Evolutionary conservation across 2,888 invertebrate genomes (phyloP).

Genomic region (Sesia bembeciformis): DNA sequence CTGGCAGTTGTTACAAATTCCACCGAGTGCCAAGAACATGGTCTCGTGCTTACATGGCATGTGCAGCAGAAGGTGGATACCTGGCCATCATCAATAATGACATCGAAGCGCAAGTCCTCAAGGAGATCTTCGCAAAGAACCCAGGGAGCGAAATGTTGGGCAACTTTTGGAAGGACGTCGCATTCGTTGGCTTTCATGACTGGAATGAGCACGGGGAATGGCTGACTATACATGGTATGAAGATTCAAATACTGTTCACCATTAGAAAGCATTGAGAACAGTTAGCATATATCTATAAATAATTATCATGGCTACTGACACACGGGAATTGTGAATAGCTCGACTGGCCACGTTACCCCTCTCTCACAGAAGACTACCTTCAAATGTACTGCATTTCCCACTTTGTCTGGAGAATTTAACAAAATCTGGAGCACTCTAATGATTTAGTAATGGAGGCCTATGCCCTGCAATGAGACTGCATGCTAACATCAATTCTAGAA

Average conservation of each 20-base stretch:
- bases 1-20: slow-evolving; percentile 41
- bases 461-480: too few species aligned
- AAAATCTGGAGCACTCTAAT: too few species aligned
- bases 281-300: too few species aligned
- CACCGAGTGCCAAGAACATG: slow-evolving; percentile 17
- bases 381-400: too few species aligned
- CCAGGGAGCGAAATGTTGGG: slow-evolving; percentile 4
- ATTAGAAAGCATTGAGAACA: too few species aligned
- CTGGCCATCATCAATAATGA: slow-evolving; percentile 18
- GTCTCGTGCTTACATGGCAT: slow-evolving; percentile 14
- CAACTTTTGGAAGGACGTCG: slow-evolving; percentile 9
- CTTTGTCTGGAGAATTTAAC: too few species aligned
- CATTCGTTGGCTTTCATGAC: slow-evolving; percentile 20
- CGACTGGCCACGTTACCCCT: too few species aligned
- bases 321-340: too few species aligned
- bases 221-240: slow-evolving; percentile 23
- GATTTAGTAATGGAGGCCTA: too few species aligned
- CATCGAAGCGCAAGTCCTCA: slow-evolving; percentile 16
- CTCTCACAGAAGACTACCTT: too few species aligned
- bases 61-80: slow-evolving; percentile 17
- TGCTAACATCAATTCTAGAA: too few species aligned
- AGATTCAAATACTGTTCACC: neutral
- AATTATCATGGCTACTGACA: too few species aligned
- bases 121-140: slow-evolving; percentile 12
- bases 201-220: slow-evolving; percentile 17